These are phyloP conservation scores for Lymantria monacha DNA, from an alignment of 2,888 invertebrate genomes.

Conservation along the genomic window DNA sequence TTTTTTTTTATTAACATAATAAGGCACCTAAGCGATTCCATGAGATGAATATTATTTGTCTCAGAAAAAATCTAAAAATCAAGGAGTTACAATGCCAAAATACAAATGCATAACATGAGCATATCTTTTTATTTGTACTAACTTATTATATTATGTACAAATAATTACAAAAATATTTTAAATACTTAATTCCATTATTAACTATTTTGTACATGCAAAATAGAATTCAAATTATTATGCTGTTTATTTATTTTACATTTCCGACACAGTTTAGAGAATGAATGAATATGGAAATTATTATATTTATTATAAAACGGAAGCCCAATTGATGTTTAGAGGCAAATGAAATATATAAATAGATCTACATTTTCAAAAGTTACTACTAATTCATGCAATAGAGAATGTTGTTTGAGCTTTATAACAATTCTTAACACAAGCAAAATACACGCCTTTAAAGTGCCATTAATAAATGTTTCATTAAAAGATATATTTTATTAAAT, in stretches of 20 bases:
- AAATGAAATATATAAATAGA: slow-evolving; percentile 31
- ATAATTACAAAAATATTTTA: slow-evolving; percentile 40
- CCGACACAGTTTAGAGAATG: slow-evolving; percentile 19
- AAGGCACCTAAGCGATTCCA: slow-evolving; percentile 52
- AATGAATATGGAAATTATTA: slow-evolving; percentile 6
- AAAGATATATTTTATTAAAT: background rate
- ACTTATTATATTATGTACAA: slow-evolving; percentile 47
- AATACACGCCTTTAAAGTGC: background rate
- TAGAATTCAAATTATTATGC: slow-evolving; percentile 37
- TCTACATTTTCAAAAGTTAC: slow-evolving; percentile 15
- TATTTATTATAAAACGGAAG: slow-evolving; percentile 33
- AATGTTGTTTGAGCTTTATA: slow-evolving; percentile 39
- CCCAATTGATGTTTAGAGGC: slow-evolving; percentile 33
- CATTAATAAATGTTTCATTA: background rate
- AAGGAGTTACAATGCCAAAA: slow-evolving; percentile 20
- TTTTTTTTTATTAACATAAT: slow-evolving; percentile 36
- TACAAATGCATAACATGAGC: slow-evolving; percentile 29
- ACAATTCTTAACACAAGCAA: slow-evolving; percentile 21
- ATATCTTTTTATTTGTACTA: slow-evolving; percentile 57
- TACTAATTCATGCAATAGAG: slow-evolving; percentile 12
- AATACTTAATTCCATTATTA: slow-evolving; percentile 31
- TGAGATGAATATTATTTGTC: slow-evolving; percentile 45
- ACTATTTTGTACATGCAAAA: slow-evolving; percentile 47
- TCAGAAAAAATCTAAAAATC: slow-evolving; percentile 24
- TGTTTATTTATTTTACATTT: slow-evolving; percentile 13